phyloP scores from a whole-genome alignment of 92 coral and sea anemone genomes.

The Zoanthus sociatus region DNA sequence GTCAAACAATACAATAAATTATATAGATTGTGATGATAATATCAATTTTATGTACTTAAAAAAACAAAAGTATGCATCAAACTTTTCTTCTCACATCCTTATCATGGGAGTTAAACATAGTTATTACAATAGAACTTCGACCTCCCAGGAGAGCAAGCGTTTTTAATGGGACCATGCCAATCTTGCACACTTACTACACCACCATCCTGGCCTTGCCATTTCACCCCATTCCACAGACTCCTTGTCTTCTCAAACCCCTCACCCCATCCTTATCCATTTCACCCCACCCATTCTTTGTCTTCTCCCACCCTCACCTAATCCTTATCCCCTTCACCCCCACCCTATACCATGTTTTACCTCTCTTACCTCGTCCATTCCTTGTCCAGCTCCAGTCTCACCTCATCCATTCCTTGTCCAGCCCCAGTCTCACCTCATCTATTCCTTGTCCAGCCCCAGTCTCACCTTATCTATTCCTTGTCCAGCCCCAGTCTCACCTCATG shows the following conservation, averaged over 20 bases:
- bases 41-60: no score
- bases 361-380: no score
- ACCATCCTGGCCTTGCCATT: neutral
- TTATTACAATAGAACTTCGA: neutral
- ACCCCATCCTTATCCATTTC: neutral
- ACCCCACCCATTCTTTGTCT: neutral
- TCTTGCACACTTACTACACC: neutral
- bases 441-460: no score
- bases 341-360: no score
- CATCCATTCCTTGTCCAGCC: no score
- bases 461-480: no score
- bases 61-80: neutral
- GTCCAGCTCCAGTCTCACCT: no score
- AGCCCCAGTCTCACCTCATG: no score
- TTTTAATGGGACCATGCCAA: neutral
- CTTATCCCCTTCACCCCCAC: neutral
- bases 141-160: neutral
- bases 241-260: neutral
- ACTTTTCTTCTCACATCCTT: neutral
- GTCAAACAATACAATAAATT: neutral
- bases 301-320: neutral
- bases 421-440: no score
- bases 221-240: neutral
- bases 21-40: no score
- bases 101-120: neutral